phyloP scores from a whole-genome alignment of 2,888 invertebrate species.

The Lordiphosa andalusiaca region DNA sequence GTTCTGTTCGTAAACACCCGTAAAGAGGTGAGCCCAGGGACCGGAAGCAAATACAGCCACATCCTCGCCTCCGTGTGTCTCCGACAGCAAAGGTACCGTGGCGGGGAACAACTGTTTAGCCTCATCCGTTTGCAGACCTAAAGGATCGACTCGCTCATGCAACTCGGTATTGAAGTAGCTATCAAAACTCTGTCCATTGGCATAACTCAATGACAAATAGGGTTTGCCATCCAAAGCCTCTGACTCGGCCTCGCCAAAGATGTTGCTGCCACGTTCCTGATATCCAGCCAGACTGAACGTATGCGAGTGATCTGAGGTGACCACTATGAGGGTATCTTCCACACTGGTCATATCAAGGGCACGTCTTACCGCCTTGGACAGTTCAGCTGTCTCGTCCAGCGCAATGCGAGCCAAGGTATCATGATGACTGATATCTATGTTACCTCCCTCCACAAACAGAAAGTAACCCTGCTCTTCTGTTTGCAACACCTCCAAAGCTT shows the following conservation, averaged over 20 bases:
- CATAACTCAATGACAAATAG: conserved; percentile 87
- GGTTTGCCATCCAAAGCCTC: conserved; percentile 82
- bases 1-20: conserved; percentile 89
- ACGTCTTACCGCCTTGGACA: conserved; percentile 86
- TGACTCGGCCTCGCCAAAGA: conserved; percentile 59
- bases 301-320: conserved; percentile 91
- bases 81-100: conserved; percentile 80
- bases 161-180: conserved; percentile 58
- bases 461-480: conserved; percentile 86
- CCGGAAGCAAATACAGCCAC: conserved; percentile 89
- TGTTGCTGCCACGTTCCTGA: conserved; percentile 74
- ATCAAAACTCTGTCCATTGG: conserved; percentile 86
- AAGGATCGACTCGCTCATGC: conserved; percentile 69
- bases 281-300: conserved; percentile 89
- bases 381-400: conserved; percentile 82
- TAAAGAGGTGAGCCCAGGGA: conserved; percentile 90
- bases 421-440: conserved; percentile 78
- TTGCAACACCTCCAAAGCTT: conserved; percentile 85
- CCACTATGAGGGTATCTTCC: conserved; percentile 89
- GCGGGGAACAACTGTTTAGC: conserved; percentile 82
- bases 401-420: conserved; percentile 73
- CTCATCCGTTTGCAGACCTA: conserved; percentile 24
- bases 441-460: conserved; percentile 86
- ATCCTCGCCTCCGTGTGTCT: conserved; percentile 90
- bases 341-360: conserved; percentile 83